Percentiles rank a stretch among this genome's conserved stretches.
Conservation (phyloP, 2,113 vertebrate species). For the Tachuris rubrigastra region DNA sequence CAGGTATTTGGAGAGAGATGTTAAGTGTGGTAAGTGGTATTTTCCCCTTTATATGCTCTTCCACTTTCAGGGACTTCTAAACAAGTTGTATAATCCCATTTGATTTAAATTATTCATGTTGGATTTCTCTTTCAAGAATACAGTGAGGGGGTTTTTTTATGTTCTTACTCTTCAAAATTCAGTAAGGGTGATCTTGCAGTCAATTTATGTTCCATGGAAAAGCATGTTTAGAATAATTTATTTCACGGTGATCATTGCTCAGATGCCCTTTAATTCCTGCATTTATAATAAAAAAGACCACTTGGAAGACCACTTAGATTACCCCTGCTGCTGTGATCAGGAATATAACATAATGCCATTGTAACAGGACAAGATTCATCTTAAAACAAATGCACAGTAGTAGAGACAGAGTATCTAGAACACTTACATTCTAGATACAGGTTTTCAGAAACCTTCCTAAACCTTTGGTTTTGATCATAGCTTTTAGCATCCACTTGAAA, state of each 20-base stretch:
- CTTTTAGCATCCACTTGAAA: neutral
- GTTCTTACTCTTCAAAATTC: neutral
- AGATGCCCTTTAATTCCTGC: neutral
- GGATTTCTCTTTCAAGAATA: neutral
- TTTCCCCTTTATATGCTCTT: neutral
- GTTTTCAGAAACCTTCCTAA: neutral
- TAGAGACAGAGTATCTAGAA: neutral
- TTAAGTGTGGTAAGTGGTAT: neutral
- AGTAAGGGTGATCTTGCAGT: neutral
- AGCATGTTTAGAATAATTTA: neutral
- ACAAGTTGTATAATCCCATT: neutral
- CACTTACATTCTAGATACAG: neutral
- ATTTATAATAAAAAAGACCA: neutral
- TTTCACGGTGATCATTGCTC: neutral
- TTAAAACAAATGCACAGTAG: neutral
- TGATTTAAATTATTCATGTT: neutral
- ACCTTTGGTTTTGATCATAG: neutral
- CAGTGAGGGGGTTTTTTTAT: rapidly evolving
- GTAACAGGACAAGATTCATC: neutral
- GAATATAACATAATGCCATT: neutral
- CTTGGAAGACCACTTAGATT: neutral
- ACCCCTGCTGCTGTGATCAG: neutral
- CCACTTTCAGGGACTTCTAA: neutral
- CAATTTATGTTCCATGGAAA: neutral
- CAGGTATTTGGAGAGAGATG: neutral